These are phyloP conservation scores for Antedon bifida DNA, from an alignment of 35 echinoderm and acorn worm genomes.

Conservation along the genomic window DNA sequence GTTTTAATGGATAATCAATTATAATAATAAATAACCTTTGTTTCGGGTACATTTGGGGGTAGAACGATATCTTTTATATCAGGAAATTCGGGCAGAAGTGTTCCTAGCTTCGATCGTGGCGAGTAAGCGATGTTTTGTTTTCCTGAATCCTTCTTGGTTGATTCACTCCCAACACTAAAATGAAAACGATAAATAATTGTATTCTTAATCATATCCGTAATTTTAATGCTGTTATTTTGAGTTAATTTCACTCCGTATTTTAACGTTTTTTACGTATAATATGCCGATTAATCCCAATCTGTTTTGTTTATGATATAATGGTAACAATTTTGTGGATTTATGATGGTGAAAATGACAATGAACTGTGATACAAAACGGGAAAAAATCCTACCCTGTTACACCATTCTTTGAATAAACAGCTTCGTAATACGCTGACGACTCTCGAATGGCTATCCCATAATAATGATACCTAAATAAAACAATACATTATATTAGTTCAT, in stretches of 20 bases:
- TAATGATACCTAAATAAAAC: conserved; percentile 39
- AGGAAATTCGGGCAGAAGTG: conserved; percentile 35
- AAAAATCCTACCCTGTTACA: conserved; percentile 13
- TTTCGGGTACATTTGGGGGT: conserved; percentile 13
- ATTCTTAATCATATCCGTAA: too few relatives aligned
- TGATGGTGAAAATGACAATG: neutral
- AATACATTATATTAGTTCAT: neutral
- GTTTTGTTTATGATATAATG: neutral
- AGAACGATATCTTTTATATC: conserved; percentile 18
- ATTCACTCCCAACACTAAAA: conserved; percentile 8
- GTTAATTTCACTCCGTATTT: too few relatives aligned
- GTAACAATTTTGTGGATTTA: neutral
- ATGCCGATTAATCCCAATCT: too few relatives aligned
- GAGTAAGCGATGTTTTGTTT: conserved; percentile 30
- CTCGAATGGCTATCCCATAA: conserved; percentile 40
- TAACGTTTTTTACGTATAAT: too few relatives aligned
- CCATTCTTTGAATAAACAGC: conserved; percentile 22
- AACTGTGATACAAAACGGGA: neutral
- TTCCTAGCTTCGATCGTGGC: conserved; percentile 33
- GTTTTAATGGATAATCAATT: too few relatives aligned
- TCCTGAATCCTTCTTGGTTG: conserved; percentile 18
- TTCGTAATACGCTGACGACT: conserved; percentile 41
- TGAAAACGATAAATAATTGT: neutral
- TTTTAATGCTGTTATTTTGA: too few relatives aligned
- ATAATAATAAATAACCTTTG: conserved; percentile 14